These are phyloP conservation scores for Caenorhabditis elegans DNA, from an alignment of 1,140 invertebrate species.

Conservation along the genomic window DNA sequence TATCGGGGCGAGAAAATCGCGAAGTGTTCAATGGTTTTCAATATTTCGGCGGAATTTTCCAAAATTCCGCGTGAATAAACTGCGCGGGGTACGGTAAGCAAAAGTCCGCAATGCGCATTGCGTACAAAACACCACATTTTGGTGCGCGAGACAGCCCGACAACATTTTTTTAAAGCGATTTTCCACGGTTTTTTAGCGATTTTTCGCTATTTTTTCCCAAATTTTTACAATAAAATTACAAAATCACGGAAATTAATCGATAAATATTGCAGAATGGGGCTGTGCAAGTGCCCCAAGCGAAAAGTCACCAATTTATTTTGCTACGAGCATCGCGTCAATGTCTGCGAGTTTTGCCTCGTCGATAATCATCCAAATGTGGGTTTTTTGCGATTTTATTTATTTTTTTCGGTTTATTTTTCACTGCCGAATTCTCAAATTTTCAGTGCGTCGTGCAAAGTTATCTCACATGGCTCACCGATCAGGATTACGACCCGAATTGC, in stretches of 20 bases:
- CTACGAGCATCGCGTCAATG: slow-evolving; percentile 96
- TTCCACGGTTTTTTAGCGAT: too few species aligned
- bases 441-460: slow-evolving; percentile 97
- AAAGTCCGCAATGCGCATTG: not conserved
- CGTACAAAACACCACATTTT: not conserved
- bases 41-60: not conserved
- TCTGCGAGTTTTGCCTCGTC: slow-evolving; percentile 96
- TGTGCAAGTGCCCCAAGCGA: slow-evolving; percentile 94
- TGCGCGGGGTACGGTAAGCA: not conserved
- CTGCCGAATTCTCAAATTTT: slow-evolving; percentile 59
- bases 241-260: not conserved
- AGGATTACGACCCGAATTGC: slow-evolving; percentile 89
- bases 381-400: slow-evolving; percentile 37
- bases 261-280: slow-evolving; percentile 75
- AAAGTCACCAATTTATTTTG: slow-evolving; percentile 96
- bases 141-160: slow-evolving; percentile 23
- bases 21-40: not conserved
- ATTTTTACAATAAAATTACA: too few species aligned
- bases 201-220: too few species aligned
- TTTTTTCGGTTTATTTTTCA: slow-evolving; percentile 20
- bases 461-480: slow-evolving; percentile 93
- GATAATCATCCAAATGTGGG: slow-evolving; percentile 88
- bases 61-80: too few species aligned
- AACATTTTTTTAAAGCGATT: not conserved
- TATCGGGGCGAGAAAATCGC: not conserved